Conservation (phyloP, 2,888 invertebrate genomes). For the Morpho achilles region DNA sequence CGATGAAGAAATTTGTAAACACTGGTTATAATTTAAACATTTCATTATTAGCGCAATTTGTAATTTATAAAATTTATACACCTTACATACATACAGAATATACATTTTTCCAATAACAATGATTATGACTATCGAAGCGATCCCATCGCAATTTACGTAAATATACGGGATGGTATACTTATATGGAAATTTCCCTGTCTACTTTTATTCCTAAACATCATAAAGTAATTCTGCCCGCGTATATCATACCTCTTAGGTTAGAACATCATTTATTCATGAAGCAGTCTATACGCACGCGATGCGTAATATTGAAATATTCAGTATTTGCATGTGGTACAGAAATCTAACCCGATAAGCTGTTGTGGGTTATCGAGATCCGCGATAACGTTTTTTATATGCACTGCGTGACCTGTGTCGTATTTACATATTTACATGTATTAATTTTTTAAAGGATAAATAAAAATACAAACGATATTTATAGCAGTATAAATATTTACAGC, state of each 20-base stretch:
- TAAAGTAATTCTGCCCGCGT: slow-evolving; percentile 20
- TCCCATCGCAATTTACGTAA: slow-evolving; percentile 1
- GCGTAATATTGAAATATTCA: slow-evolving; percentile 26
- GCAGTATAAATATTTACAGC: no score
- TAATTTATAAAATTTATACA: no score
- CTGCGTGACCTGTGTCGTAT: slow-evolving; percentile 26
- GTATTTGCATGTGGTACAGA: slow-evolving; percentile 26
- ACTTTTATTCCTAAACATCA: slow-evolving; percentile 15
- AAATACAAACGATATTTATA: neutral
- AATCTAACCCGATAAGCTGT: slow-evolving; percentile 25
- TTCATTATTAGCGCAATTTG: no score
- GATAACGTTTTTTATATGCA: slow-evolving; percentile 22
- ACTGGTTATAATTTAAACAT: no score
- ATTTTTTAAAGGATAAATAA: neutral
- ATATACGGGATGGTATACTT: neutral
- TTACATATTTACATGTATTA: slow-evolving; percentile 17
- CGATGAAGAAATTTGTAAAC: no score
- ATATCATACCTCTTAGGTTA: slow-evolving; percentile 22
- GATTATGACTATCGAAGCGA: neutral
- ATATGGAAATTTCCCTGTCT: slow-evolving; percentile 1
- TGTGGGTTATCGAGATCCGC: slow-evolving; percentile 29
- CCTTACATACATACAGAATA: no score
- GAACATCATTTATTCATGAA: slow-evolving; percentile 24
- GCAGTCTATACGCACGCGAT: slow-evolving; percentile 21
- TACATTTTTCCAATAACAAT: neutral